Evolutionary conservation across 2,113 vertebrate genomes (phyloP), one percentile per base, ranked within the genome.

Genomic region (Colius striatus): DNA sequence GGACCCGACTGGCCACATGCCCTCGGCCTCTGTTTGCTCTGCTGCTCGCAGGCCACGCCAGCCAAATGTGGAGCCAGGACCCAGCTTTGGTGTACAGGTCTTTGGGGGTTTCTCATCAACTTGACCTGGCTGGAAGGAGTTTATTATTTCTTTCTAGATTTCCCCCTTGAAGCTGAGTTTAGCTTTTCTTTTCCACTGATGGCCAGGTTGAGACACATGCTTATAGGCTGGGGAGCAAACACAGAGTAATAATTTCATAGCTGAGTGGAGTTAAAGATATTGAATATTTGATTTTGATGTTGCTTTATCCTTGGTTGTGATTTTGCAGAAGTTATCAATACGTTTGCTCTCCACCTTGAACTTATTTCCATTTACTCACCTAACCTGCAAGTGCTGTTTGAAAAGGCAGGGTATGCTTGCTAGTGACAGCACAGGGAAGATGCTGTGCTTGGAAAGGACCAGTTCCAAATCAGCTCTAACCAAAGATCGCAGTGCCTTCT

Each of bases 171-270:
- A 13, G 66, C 43, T 47, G 48, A n/a, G 51, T 50, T 57, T 38
- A 82, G 32, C 19, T 25, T 22, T 15, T n/a, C n/a, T 36, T 30
- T 12, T 54, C 9, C 10, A 21, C 50, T 41, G 36, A 13, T 17
- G 27, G 23, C 50, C 11, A 22, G 5, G 23, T 5, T 53, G 55
- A 74, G 54, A 29, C 25, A 14, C 5, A 7, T 5, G 13, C 6
- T 15, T 45, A 8, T 0, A 7, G n/a, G 4, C 1, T 23, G 19
- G 26, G 62, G 38, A 80, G 63, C 36, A 13, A 30, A 13, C 1
- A 2, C 2, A 1, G 76, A 32, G 26, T 60, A 16, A 16, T n/a
- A 55, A 53, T 53, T 27, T 38, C 32, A 21, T 26, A 15, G 8
- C 77, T 7, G 47, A 26, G 25, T 10, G 4, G 30, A 30, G 25